Evolutionary conservation across 2,113 vertebrate genomes (phyloP), one percentile per base, ranked within the genome.

Genomic region (Pantherophis guttatus): DNA sequence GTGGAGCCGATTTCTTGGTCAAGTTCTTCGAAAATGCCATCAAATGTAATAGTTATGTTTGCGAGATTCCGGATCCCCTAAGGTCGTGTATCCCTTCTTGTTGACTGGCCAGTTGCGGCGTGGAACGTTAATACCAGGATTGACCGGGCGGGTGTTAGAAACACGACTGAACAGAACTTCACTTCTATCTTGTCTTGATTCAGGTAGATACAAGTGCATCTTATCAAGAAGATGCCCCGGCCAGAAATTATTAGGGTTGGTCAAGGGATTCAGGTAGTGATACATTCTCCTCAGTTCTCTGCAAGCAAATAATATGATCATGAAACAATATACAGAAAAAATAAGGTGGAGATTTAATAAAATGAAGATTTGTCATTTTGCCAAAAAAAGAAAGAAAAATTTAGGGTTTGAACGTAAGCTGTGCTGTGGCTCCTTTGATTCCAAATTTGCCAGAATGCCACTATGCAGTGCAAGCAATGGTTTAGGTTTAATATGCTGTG

Each of bases 211-310:
- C 5, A 97, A 89, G 53, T 11, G 53, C 44, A 97, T 93, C 75
- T 97, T 97, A 59, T 97, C 96, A 89, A 97, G 95, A 15, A 97
- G 96, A 87, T 97, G 97, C 8, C 97, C 97, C 0, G 97, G 97
- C 97, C 97, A 97, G 95, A 97, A 97, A 87, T 50, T 87, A 54
- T 96, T 97, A 62, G 96, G 95, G 13, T 96, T 93, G 4, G 96
- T 95, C 50, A 0, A 17, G 54, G 88, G 93, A 3, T 93, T 93
- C 75, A 93, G n/a, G 9, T 9, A 54, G 26, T 0, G 5, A 59
- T 65, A 93, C 88, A 90, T 96, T 0, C 0, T 52, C 90, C 90
- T 75, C 59, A 97, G 85, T 59, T 96, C 95, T n/a, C 97, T 97
- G 89, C 39, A 93, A 95, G 58, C 26, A 11, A 53, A 75, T 33